Evolutionary conservation across 2,888 invertebrate genomes (phyloP).

Genomic region (Lutraria lutraria): DNA sequence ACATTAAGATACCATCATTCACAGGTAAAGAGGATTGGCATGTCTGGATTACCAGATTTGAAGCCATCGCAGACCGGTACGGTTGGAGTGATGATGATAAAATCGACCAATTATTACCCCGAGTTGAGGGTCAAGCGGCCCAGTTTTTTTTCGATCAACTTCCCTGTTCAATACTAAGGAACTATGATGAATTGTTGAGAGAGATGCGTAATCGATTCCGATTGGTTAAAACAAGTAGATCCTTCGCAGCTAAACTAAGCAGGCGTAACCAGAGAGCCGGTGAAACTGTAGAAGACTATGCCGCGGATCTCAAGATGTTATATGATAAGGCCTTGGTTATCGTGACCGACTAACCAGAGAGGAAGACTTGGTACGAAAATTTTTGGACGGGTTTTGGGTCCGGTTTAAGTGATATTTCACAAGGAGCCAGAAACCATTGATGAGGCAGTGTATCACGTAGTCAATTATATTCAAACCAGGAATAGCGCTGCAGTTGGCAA

Average conservation of each 20-base stretch:
- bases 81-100: conserved; percentile 37
- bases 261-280: neutral
- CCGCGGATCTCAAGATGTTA: conserved; percentile 25
- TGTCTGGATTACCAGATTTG: conserved; percentile 41
- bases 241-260: conserved; percentile 34
- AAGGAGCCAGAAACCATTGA: conserved; percentile 40
- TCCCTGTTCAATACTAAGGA: neutral
- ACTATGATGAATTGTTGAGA: conserved; percentile 1
- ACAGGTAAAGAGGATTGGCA: conserved; percentile 48
- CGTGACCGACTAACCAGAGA: conserved; percentile 26
- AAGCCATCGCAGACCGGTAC: conserved; percentile 20
- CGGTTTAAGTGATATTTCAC: conserved; percentile 35
- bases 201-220: conserved; percentile 27
- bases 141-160: conserved; percentile 36
- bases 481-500: too few relatives aligned
- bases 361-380: conserved; percentile 34
- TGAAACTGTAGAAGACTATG: conserved; percentile 44
- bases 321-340: conserved; percentile 40
- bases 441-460: conserved; percentile 45
- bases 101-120: conserved; percentile 35
- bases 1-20: conserved; percentile 43
- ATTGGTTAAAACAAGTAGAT: neutral
- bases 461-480: conserved; percentile 36
- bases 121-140: conserved; percentile 29
- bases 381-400: conserved; percentile 42